These are phyloP conservation scores for Eumeta japonica DNA, from an alignment of 1,140 invertebrate species.

Conservation along the genomic window DNA sequence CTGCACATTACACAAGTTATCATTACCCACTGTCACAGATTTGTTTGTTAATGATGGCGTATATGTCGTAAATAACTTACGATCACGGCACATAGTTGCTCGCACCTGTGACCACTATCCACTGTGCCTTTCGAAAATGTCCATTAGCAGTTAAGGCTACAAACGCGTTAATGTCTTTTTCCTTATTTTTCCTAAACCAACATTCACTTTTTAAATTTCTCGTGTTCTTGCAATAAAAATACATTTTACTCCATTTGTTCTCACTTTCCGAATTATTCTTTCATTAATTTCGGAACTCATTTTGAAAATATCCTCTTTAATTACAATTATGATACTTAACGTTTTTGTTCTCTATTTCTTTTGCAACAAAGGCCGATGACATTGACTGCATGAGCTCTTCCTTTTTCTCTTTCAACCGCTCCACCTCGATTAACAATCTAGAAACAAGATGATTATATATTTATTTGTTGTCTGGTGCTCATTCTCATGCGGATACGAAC, in stretches of 20 bases:
- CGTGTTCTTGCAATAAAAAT: constrained; percentile 4
- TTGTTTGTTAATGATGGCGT: too few species aligned
- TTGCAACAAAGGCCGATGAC: constrained; percentile 6
- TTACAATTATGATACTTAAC: constrained; percentile 15
- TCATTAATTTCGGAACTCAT: constrained; percentile 8
- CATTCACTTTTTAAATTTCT: constrained; percentile 4
- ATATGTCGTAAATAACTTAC: too few species aligned
- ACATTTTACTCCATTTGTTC: not conserved
- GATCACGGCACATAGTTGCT: too few species aligned
- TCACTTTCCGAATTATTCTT: not conserved
- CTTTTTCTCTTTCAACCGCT: constrained; percentile 9
- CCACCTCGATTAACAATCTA: constrained; percentile 18
- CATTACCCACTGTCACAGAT: too few species aligned
- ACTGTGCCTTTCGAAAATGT: too few species aligned
- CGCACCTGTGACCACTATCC: too few species aligned
- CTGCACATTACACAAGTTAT: too few species aligned
- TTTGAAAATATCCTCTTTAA: constrained; percentile 8
- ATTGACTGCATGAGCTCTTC: constrained; percentile 1
- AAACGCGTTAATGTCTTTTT: too few species aligned
- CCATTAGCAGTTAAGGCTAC: too few species aligned
- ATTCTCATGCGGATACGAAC: constrained; percentile 29
- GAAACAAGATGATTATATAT: constrained; percentile 22
- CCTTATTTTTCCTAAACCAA: not conserved
- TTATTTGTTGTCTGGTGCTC: constrained; percentile 11
- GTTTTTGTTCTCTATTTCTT: constrained; percentile 8